These are phyloP conservation scores for Augiades crinisus DNA, from an alignment of 2,888 invertebrate species.

Conservation along the genomic window DNA sequence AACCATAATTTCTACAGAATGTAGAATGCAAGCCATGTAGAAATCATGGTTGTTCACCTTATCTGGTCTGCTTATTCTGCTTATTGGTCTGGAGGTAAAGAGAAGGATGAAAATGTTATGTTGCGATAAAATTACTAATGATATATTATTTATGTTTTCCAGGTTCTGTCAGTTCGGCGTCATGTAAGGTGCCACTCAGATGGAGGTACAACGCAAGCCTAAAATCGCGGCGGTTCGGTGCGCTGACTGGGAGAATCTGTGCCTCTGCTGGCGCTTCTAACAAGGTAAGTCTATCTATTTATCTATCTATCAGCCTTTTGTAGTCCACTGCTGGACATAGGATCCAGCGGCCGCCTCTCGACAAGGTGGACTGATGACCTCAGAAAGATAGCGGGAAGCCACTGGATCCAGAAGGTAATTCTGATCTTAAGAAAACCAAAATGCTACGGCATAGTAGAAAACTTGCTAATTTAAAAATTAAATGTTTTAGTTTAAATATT, in stretches of 20 bases:
- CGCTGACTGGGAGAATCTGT: neutral
- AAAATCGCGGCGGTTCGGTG: conserved; percentile 5
- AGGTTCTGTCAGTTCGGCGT: conserved; percentile 26
- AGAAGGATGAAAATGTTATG: neutral
- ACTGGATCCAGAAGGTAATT: conserved; percentile 5
- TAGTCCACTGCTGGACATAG: too few species aligned
- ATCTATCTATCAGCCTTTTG: too few species aligned
- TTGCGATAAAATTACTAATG: neutral
- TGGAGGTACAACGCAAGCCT: too few species aligned
- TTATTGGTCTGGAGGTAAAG: conserved; percentile 14
- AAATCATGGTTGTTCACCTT: too few species aligned
- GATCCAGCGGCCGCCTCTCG: conserved; percentile 3
- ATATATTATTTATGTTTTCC: conserved; percentile 13
- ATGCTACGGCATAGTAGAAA: too few species aligned
- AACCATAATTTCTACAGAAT: conserved; percentile 4
- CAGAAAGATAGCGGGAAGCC: neutral
- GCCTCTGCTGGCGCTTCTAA: neutral
- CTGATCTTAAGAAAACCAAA: conserved; percentile 29
- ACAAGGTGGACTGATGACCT: conserved; percentile 1
- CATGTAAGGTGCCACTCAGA: conserved; percentile 15
- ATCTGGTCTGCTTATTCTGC: too few species aligned
- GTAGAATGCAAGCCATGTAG: neutral
- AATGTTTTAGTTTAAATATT: too few species aligned
- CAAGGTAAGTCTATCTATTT: too few species aligned
- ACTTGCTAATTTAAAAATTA: too few species aligned